Base-by-base conservation (phyloP, 2,888 invertebrate genomes). In the Hypselothyrea guttata region DNA sequence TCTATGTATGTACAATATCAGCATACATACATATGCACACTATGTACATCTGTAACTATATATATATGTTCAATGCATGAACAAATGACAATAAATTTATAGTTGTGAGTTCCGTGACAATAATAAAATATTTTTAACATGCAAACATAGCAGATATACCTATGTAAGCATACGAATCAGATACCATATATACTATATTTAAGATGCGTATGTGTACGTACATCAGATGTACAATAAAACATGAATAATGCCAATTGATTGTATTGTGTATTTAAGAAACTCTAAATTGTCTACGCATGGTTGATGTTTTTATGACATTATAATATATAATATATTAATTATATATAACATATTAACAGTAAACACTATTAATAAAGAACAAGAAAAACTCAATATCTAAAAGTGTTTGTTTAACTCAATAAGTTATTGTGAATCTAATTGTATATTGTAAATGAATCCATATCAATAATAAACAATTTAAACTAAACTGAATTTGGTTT, bases 251-350 rank as follows among this genome's bases (percentile, higher is more conserved):
- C 35, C 18, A 47, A 52, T 16, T 5, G 3, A 52, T 22, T 22
- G 22, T 22, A 44, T 28, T 35, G 38, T 69, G 31, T 48, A 60
- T 37, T 37, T 4, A 37, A 22, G 22, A 34, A 31, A 52, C 16
- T 4, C 59, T 1, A 53, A 72, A 31, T 84, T 73, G 52, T 76
- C 84, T 78, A 78, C 77, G 77, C 77, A 78, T 78, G 77, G 84
- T 78, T 78, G 75, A 53, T 71, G 84, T 71, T 78, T 73, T 65
- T 47, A 18, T n/a, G n/a, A n/a, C n/a, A n/a, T n/a, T n/a, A n/a
- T n/a, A 47, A 46, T 18, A 35, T n/a, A n/a, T n/a, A 28, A 54
- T 48, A 18, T 38, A 27, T 16, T 47, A 37, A 48, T n/a, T 7
- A 53, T 60, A 30, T 18, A 51, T 22, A 13, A 30, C 28, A n/a